A percentile compares a stretch with the other conserved stretches of the same genome.
phyloP scores from a whole-genome alignment of 2,113 vertebrate genomes.

The Pedionomus torquatus region DNA sequence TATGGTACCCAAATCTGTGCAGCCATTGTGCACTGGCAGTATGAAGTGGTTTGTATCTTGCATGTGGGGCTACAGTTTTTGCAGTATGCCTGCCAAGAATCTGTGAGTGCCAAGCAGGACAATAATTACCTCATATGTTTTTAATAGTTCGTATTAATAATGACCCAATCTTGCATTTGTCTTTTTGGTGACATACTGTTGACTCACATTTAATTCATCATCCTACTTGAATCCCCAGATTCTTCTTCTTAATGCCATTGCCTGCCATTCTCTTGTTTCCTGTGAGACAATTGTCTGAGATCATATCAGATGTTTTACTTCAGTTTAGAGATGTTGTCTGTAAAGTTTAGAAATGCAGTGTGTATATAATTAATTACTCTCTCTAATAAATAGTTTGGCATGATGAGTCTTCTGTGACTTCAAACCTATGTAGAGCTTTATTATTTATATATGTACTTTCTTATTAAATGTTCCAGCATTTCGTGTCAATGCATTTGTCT shows the following conservation, averaged over 20 bases:
- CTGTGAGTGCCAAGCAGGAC: not conserved
- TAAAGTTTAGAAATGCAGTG: conserved; percentile 5
- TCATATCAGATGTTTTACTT: conserved; percentile 54
- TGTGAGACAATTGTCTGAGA: conserved; percentile 39
- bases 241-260: not conserved
- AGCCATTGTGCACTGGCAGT: not conserved
- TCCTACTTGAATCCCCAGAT: conserved; percentile 11
- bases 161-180: conserved; percentile 27
- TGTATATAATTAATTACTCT: conserved; percentile 5
- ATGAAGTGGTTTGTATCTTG: not conserved
- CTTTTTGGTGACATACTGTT: conserved; percentile 47
- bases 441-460: conserved; percentile 22
- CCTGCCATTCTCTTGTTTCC: conserved; percentile 9
- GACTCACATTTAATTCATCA: conserved; percentile 40
- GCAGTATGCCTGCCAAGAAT: not conserved
- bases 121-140: conserved; percentile 48
- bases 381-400: conserved; percentile 18
- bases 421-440: not conserved
- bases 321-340: conserved; percentile 35
- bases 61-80: not conserved
- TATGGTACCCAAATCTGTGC: not conserved
- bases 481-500: not conserved
- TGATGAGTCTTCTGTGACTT: conserved; percentile 33
- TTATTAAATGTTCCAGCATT: not conserved
- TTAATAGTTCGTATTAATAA: conserved; percentile 36